Base-by-base conservation (phyloP, 2,888 invertebrate genomes). In the Orchesellides sinensis region DNA sequence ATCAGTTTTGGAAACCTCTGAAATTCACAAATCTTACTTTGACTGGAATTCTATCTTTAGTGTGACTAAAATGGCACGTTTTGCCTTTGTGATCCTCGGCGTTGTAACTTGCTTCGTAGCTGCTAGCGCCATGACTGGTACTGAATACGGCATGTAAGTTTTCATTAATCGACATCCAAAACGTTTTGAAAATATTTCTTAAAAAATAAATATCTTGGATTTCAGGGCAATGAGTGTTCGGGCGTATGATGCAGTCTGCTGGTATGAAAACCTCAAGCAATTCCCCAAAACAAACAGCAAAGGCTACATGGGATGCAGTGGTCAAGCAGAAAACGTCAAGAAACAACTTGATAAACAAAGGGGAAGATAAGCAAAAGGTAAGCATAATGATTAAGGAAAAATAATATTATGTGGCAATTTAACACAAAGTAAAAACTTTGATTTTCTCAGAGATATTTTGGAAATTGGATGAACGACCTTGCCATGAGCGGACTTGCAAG, bases 201-300 rank as follows among this genome's bases (percentile, higher is more conserved):
- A 6, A n/a, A n/a, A 5, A n/a, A 5, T 49, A 40, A 40, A 40
- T 12, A 21, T 8, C 14, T 23, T n/a, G n/a, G n/a, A n/a, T n/a
- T n/a, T n/a, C n/a, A 70, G 70, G 52, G 25, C 10, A 14, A 70
- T 56, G 56, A 52, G 54, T 17, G 25, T n/a, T 14, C 27, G 27
- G 1, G 59, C 73, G 1, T 61, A 73, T 14, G 47, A 73, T 10
- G 40, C 40, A 14, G 61, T 61, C 12, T 73, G 73, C 25, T 73
- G 73, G 73, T 73, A 73, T 35, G 73, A 19, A 17, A 61, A 73
- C 19, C 19, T 61, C 23, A 73, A 73, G 21, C n/a, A 10, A 5
- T 73, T 73, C 27, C 73, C 73, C 1, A 25, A 61, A 10, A 73
- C 73, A 1, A 73, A 73, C 19, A 27, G 47, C n/a, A n/a, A 68